Conservation (phyloP, 2,113 vertebrate species). For the Pachyramphus minor region DNA sequence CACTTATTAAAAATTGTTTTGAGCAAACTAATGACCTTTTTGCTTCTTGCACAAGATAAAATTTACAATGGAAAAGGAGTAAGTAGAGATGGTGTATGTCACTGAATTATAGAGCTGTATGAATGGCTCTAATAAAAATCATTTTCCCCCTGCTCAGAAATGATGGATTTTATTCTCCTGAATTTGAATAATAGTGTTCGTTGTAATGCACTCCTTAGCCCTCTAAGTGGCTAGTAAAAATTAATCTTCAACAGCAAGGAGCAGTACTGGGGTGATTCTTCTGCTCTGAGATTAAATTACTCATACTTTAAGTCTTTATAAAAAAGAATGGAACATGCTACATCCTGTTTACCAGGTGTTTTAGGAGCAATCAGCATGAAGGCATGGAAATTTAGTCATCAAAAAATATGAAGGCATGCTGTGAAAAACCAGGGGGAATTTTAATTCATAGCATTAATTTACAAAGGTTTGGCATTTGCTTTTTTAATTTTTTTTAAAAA, state of each 20-base stretch:
- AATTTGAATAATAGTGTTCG: slow-evolving; percentile 17
- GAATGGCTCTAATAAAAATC: slow-evolving; percentile 62
- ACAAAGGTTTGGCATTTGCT: not conserved
- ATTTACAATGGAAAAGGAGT: slow-evolving; percentile 56
- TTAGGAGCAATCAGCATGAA: slow-evolving; percentile 5
- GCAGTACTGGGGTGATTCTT: slow-evolving; percentile 15
- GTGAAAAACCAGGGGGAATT: not conserved
- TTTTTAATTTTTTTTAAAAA: not conserved
- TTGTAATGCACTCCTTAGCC: slow-evolving; percentile 26
- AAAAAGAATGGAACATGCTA: not conserved
- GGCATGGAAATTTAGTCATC: not conserved
- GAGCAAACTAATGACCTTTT: slow-evolving; percentile 59
- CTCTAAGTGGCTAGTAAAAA: slow-evolving; percentile 54
- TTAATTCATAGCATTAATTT: slow-evolving; percentile 20
- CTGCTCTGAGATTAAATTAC: slow-evolving; percentile 21
- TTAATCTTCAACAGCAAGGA: slow-evolving; percentile 39
- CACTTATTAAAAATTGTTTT: slow-evolving; percentile 48
- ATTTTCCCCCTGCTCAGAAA: slow-evolving; percentile 39
- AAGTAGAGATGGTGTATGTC: slow-evolving; percentile 13
- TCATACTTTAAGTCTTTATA: slow-evolving; percentile 14
- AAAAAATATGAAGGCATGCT: not conserved
- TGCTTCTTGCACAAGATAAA: slow-evolving; percentile 44
- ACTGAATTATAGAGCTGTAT: slow-evolving; percentile 43
- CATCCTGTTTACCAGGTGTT: slow-evolving; percentile 44
- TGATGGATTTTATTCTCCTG: slow-evolving; percentile 59